Evolutionary conservation across 92 coral and sea anemone species (phyloP), one percentile per base, ranked within the genome.

Genomic region (Nematostella vectensis): DNA sequence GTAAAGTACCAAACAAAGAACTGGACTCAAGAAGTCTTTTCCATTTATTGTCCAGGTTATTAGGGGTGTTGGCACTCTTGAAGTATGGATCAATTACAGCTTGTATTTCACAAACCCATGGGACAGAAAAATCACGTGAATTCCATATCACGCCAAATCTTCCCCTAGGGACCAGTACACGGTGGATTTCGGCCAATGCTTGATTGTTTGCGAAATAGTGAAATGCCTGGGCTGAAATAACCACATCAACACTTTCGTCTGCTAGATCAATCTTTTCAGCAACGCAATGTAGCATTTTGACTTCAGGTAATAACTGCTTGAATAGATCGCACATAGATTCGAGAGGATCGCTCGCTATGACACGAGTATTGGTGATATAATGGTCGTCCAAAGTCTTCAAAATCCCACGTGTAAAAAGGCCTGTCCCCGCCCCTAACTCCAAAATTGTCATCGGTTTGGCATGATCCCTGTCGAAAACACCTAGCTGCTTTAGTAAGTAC

Each of bases 361-460:
- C 40, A 25, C 74, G 75, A 50, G 67, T 78, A 11, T 48, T 53
- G 4, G 75, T 57, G 6, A 48, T 29, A 19, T 45, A 61, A n/a
- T n/a, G n/a, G n/a, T 31, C 47, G 4, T 47, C 58, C 23, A 89
- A 67, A 16, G 67, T 83, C 33, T 69, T 55, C 4, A 50, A 31
- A 75, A 84, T 59, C 4, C 51, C 89, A n/a, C 88, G 81, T 11
- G 96, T 89, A 42, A 89, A 89, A 48, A 64, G 76, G 23, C 96
- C 96, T 0, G 96, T 89, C 24, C 96, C 96, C 1, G 94, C 71
- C 8, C 88, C 94, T 0, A 83, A 28, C 67, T 89, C 96, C 33
- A 84, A 40, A 25, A 84, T 63, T 9, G 80, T 75, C 25, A 81
- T 52, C 16, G 65, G 52, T 27, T 72, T 70, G 24, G 71, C 55